Base-by-base conservation (phyloP, 2,888 invertebrate species). In the Epirrhoe alternata region DNA sequence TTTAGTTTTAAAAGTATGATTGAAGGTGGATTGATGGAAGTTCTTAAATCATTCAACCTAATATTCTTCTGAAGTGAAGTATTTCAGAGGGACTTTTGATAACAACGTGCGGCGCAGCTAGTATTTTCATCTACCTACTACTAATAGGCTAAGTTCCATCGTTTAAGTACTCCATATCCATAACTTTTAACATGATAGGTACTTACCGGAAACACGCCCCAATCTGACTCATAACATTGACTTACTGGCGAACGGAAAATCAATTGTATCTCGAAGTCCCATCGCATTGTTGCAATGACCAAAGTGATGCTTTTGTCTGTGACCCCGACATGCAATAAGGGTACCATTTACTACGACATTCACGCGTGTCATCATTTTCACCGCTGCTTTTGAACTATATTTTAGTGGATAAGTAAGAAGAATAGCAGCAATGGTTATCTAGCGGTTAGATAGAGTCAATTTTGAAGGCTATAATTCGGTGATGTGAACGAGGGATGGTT, bases 211-310 rank as follows among this genome's bases (percentile, higher is more conserved):
- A 76, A 75, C 69, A 55, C 71, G 61, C 69, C 76, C 76, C 77
- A 75, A 64, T 75, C 75, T 77, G 68, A 75, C 74, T 78, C 76
- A 78, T 78, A 79, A 77, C 75, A 80, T 77, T 76, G 76, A 76
- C 77, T 79, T 80, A 75, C 82, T 78, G 76, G 77, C 77, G 70
- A 80, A 74, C 76, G 77, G 77, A 84, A 86, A 87, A 86, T 86
- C 84, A 83, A 89, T 88, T 86, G 82, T 83, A 81, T 84, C 80
- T 76, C 74, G 72, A 81, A 82, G 80, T 83, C 83, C 82, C 84
- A 85, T 86, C 84, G 78, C 76, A 84, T 86, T 87, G 84, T 85
- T 81, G 74, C 85, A 81, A 82, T 79, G 76, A 81, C 80, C 82
- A 77, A 82, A 80, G 82, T 79, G 77, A 79, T 71, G 75, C 84